Evolutionary conservation across 2,797 vertebrate species (phyloP).

Genomic region (Dallia pectoralis): DNA sequence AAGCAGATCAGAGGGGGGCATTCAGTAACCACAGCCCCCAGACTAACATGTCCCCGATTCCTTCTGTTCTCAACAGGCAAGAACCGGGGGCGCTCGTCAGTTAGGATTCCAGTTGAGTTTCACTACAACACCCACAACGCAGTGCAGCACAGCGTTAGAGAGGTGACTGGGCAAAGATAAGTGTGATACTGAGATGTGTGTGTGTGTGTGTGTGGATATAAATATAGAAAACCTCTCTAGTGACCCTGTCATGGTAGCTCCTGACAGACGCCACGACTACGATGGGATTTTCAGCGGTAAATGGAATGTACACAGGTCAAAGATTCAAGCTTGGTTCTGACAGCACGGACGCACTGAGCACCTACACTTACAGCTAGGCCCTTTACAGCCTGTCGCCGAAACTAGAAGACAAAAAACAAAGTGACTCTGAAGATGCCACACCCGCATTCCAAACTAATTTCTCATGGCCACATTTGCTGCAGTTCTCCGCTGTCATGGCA

Average conservation of each 20-base stretch:
- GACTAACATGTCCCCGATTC: slow-evolving; percentile 64
- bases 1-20: neutral
- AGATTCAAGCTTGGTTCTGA: slow-evolving; percentile 59
- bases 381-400: slow-evolving; percentile 47
- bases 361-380: slow-evolving; percentile 62
- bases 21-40: slow-evolving; percentile 41
- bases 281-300: slow-evolving; percentile 49
- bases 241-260: slow-evolving; percentile 44
- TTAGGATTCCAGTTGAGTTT: slow-evolving; percentile 69
- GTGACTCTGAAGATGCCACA: slow-evolving; percentile 20
- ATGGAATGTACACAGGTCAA: slow-evolving; percentile 74
- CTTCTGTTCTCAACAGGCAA: slow-evolving; percentile 42
- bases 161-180: slow-evolving; percentile 37
- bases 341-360: slow-evolving; percentile 57
- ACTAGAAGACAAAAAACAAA: slow-evolving; percentile 3
- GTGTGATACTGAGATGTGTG: slow-evolving; percentile 36
- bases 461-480: slow-evolving; percentile 26
- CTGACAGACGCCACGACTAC: slow-evolving; percentile 48
- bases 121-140: slow-evolving; percentile 60
- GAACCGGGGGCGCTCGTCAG: slow-evolving; percentile 59
- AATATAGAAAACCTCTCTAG: slow-evolving; percentile 60
- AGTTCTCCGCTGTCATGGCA: slow-evolving; percentile 46
- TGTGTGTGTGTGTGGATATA: slow-evolving; percentile 35
- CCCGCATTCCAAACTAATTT: slow-evolving; percentile 17
- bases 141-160: slow-evolving; percentile 36